Base-by-base conservation (phyloP, 2,888 invertebrate species). In the Alentia gelatinosa region DNA sequence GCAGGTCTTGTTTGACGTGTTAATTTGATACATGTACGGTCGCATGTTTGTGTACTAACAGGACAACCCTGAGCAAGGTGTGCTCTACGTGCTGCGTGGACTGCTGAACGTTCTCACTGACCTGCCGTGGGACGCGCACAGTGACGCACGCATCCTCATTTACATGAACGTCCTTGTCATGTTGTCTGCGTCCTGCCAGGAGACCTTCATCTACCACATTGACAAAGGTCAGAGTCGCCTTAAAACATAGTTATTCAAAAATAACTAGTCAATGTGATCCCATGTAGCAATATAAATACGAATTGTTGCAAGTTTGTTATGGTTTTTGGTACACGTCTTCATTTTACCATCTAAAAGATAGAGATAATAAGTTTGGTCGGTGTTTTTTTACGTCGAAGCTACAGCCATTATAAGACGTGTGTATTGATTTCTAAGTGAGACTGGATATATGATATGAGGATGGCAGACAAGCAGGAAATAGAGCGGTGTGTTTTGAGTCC, bases 1-100 rank as follows among this genome's bases (percentile, higher is more conserved):
- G n/a, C n/a, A n/a, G n/a, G n/a, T n/a, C n/a, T n/a, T n/a, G n/a
- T n/a, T n/a, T n/a, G n/a, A n/a, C n/a, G n/a, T n/a, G n/a, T n/a
- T n/a, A n/a, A n/a, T n/a, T n/a, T 42, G 92, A 92, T 42, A 15
- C 15, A 42, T 42, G 47, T 42, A 15, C 47, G 7, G 47, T 12
- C 15, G 47, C 15, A 7, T 42, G 47, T 42, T 7, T 42, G 47
- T 42, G 63, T 92, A 40, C 96, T 96, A n/a, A 63, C 94, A 98
- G 98, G 98, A 99, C 95, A 98, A 98, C 94, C 98, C 98, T 7
- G 98, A 98, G 94, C 97, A 98, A 94, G 98, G 98, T 75, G 98
- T 98, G 91, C 97, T 98, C 19, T 98, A 98, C 96, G 97, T 98
- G 92, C 97, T 98, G 91, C 97, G 98, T 93, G 97, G 98, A 0